Evolutionary conservation across 2,888 invertebrate genomes (phyloP), one percentile per base, ranked within the genome.

Genomic region (Nemotelus pantherinus): DNA sequence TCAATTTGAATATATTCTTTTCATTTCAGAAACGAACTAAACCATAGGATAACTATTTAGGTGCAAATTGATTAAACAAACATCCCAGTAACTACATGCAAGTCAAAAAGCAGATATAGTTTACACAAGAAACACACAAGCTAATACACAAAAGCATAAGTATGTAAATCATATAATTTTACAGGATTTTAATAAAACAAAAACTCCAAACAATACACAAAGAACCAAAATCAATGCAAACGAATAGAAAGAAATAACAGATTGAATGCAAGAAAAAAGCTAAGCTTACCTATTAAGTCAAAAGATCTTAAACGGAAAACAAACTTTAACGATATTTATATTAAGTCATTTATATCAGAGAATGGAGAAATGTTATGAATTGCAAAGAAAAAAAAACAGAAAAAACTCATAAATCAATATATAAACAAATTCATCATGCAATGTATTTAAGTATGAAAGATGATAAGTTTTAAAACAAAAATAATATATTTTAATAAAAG

Each of bases 1-100:
- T 25, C 25, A 25, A 25, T 25, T 25, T 25, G 0, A 25, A 41
- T 5, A 41, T 7, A 43, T 57, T 72, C 44, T n/a, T 60, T 7
- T 58, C 47, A 41, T 71, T 71, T 55, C 60, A 70, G 70, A 70
- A 70, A 70, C 70, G 70, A 55, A 55, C 70, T 41, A 70, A 55
- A 53, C 70, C 70, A 44, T 70, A 70, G 55, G 70, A 6, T 70
- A 70, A 44, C 43, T 2, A 47, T 39, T 70, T 55, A 70, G 70
- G 55, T 70, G 55, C 70, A 70, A 70, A 47, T 70, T 25, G 47
- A 70, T 70, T 70, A 55, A 39, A 25, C 25, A 25, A 70, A 70
- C 70, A 70, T 70, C 70, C 55, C 70, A 70, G 70, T 70, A 60
- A 60, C 39, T 41, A 43, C 4, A 39, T 7, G 7, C 41, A 25